These are phyloP conservation scores for Pangasianodon hypophthalmus DNA, from an alignment of 2,113 vertebrate species.

Conservation along the genomic window DNA sequence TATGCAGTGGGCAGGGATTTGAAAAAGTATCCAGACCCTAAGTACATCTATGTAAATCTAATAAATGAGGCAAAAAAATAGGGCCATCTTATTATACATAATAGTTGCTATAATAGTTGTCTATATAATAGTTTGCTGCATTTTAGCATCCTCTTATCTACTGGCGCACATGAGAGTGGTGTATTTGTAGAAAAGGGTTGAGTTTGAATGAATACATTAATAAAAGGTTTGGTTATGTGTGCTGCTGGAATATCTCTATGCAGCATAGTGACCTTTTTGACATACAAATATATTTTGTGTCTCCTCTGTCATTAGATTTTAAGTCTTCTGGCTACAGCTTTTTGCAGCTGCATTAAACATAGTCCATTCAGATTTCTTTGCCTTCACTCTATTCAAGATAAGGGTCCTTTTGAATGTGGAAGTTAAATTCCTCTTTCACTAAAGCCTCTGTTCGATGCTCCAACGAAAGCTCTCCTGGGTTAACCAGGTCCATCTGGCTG, in stretches of 20 bases:
- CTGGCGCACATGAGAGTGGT: not conserved
- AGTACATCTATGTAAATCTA: not conserved
- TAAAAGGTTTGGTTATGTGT: not conserved
- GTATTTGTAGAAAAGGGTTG: not conserved
- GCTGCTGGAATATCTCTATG: not conserved
- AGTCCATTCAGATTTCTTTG: not conserved
- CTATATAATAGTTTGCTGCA: no score
- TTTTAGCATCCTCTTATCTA: not conserved
- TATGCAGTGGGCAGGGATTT: not conserved
- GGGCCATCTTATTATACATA: no score
- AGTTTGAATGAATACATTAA: not conserved
- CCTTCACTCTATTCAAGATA: not conserved
- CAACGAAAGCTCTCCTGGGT: not conserved
- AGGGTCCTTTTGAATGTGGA: not conserved
- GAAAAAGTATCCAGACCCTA: not conserved
- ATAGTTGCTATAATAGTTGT: no score
- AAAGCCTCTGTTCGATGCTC: not conserved
- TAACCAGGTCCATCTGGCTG: not conserved
- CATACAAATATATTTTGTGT: not conserved
- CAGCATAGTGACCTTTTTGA: not conserved
- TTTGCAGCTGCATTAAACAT: not conserved
- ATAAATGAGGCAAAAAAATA: not conserved
- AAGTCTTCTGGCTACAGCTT: not conserved
- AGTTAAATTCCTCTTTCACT: not conserved
- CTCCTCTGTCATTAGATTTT: not conserved